These are phyloP conservation scores for Xylocopa sonorina DNA, from an alignment of 1,140 invertebrate genomes.

Conservation along the genomic window DNA sequence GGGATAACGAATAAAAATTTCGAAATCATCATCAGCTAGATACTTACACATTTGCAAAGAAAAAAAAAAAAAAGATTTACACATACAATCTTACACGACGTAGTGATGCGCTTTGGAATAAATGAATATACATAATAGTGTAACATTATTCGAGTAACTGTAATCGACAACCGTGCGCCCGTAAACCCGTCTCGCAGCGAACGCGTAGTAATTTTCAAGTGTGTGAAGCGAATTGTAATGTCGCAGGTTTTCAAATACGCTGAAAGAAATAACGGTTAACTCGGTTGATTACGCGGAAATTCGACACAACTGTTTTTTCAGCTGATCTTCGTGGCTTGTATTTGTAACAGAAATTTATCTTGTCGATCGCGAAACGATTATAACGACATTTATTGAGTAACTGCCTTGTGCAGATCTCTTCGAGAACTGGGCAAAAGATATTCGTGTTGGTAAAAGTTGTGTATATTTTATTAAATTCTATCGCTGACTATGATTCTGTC, in stretches of 20 bases:
- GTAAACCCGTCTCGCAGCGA: slow-evolving; percentile 62
- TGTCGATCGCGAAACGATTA: background rate
- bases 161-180: slow-evolving; percentile 58
- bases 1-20: slow-evolving; percentile 45
- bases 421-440: no score
- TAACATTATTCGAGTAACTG: slow-evolving; percentile 66
- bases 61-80: slow-evolving; percentile 46
- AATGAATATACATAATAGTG: slow-evolving; percentile 66
- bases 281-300: slow-evolving; percentile 7
- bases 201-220: slow-evolving; percentile 6
- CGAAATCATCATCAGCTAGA: slow-evolving; percentile 65
- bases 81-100: slow-evolving; percentile 64
- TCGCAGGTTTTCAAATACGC: slow-evolving; percentile 7
- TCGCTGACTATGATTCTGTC: background rate
- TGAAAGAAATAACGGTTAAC: background rate
- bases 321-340: background rate
- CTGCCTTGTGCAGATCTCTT: no score
- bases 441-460: background rate
- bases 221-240: background rate
- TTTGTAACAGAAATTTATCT: background rate
- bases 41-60: slow-evolving; percentile 65
- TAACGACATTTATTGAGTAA: no score
- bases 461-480: background rate
- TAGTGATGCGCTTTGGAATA: slow-evolving; percentile 66
- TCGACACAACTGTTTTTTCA: slow-evolving; percentile 21